Percentiles rank a stretch among this genome's conserved stretches.
phyloP scores from a whole-genome alignment of 2,797 vertebrate species.

The Rhincodon typus region DNA sequence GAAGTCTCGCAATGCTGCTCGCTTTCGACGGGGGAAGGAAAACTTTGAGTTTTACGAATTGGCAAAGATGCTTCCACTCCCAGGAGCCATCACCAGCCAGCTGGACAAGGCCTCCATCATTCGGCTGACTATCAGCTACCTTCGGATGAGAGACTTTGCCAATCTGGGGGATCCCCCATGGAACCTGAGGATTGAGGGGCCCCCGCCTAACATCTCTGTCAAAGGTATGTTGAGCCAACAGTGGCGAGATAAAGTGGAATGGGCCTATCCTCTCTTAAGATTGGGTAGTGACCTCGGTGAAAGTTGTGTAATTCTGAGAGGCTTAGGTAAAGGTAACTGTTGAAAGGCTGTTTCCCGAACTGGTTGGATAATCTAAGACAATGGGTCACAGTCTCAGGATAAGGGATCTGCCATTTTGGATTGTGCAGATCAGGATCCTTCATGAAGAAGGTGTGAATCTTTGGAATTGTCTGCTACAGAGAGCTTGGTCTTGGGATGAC shows the following conservation, averaged over 20 bases:
- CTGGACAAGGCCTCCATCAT: slow-evolving; percentile 86
- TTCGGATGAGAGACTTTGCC: slow-evolving; percentile 82
- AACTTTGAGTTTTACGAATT: slow-evolving; percentile 87
- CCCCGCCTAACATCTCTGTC: slow-evolving; percentile 56
- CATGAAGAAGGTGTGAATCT: no score
- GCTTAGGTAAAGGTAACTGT: no score
- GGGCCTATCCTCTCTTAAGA: neutral
- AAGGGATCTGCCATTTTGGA: no score
- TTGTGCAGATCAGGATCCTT: no score
- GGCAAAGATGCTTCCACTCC: slow-evolving; percentile 80
- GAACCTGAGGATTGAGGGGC: slow-evolving; percentile 64
- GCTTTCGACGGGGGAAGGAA: slow-evolving; percentile 79
- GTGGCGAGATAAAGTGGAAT: neutral
- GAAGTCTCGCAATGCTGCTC: slow-evolving; percentile 83
- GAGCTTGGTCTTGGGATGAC: no score
- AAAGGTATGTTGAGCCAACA: slow-evolving; percentile 14
- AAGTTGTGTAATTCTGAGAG: no score
- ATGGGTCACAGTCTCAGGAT: no score
- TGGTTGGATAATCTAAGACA: no score
- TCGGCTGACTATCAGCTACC: slow-evolving; percentile 82
- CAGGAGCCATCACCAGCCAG: slow-evolving; percentile 83
- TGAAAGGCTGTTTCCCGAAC: no score
- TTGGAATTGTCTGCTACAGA: no score
- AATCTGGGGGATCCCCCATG: slow-evolving; percentile 78
- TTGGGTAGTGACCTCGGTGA: neutral